Evolutionary conservation across 1,140 invertebrate species (phyloP), one percentile per base, ranked within the genome.

Genomic region (Lepidurus arcticus): DNA sequence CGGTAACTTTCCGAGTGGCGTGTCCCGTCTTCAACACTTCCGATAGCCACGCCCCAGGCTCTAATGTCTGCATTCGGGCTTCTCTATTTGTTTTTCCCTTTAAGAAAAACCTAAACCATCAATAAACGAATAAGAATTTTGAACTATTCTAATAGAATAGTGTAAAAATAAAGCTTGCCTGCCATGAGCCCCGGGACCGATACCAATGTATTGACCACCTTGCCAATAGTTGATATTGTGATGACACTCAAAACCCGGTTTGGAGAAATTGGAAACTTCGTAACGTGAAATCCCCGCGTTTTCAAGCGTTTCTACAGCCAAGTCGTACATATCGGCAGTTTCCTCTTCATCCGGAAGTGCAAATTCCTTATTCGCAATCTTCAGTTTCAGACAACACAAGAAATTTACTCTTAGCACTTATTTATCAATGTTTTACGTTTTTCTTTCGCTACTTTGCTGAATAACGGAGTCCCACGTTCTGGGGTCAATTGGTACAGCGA

Each of bases 401-500:
- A 13, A 75, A 76, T 45, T 5, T 13, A 44, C 11, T 44, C 43
- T 9, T 45, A 8, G 21, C 16, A 13, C n/a, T 43, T 76, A 34
- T 9, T 24, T 34, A n/a, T 42, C 9, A n/a, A 82, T 84, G 83
- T 75, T 81, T 79, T 45, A 79, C 73, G 73, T 81, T 83, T 73
- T 42, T 80, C 78, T 73, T 78, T 65, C 7, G 80, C 75, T 16
- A 84, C 81, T 45, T 81, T 73, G 75, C 82, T 84, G 76, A 81
- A 82, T 7, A 85, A 79, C 11, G 76, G 76, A 7, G 84, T 85
- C 73, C 84, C 84, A 74, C 83, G 81, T 77, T 85, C 84, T 44
- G 84, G 45, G 24, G 84, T 85, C 73, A 85, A 79, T 78, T 85
- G 83, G 79, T 85, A 85, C 11, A 84, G 77, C 5, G 84, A 85